phyloP scores from a whole-genome alignment of 2,888 invertebrate species.

The Fragum sueziense region DNA sequence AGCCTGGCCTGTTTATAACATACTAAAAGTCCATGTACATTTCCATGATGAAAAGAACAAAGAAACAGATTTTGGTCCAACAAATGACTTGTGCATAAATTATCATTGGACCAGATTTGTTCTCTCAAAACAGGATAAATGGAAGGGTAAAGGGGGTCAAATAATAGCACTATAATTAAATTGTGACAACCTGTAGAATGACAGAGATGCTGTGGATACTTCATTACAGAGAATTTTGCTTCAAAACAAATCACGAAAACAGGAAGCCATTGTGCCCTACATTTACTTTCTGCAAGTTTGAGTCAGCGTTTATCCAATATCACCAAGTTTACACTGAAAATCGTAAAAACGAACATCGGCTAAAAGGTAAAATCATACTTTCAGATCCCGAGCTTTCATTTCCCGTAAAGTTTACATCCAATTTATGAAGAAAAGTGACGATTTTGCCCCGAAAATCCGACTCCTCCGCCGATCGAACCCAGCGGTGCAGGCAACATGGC shows the following conservation, averaged over 20 bases:
- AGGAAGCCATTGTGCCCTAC: constrained; percentile 7
- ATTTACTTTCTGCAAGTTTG: constrained; percentile 14
- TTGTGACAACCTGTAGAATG: neutral
- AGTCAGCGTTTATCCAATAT: neutral
- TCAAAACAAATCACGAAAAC: neutral
- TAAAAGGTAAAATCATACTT: constrained; percentile 12
- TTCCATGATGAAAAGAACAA: too few relatives aligned
- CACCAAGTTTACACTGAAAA: neutral
- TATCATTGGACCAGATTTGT: neutral
- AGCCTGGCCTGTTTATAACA: too few relatives aligned
- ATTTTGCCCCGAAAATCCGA: neutral
- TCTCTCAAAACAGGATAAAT: neutral
- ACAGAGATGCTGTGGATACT: neutral
- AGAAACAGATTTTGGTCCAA: too few relatives aligned
- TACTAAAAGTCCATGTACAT: too few relatives aligned
- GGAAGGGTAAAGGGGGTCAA: neutral
- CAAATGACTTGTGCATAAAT: neutral
- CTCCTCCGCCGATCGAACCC: constrained; percentile 7
- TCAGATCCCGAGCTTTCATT: neutral
- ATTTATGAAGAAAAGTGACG: neutral
- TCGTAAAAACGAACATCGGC: neutral
- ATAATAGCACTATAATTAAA: neutral
- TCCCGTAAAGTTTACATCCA: neutral
- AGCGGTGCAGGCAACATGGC: constrained; percentile 22
- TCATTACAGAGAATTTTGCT: neutral